Conservation (phyloP, 2,113 vertebrate species). For the Corydoras sp. region DNA sequence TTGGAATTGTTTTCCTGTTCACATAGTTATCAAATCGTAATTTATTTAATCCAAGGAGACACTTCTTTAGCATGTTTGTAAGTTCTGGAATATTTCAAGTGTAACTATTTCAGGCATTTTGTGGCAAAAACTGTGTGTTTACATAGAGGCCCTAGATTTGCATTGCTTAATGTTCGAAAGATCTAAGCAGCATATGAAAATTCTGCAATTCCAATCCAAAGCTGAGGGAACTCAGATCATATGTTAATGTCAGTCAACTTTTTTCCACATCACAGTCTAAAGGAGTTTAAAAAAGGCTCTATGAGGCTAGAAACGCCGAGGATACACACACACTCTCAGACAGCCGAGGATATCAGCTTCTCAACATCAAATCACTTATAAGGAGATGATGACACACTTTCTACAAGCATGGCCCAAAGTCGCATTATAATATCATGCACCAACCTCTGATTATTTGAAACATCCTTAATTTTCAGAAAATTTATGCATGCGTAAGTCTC, state of each 20-base stretch:
- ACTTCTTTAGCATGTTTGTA: background rate
- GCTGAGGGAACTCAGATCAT: background rate
- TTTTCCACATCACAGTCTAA: constrained; percentile 20
- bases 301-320: constrained; percentile 6
- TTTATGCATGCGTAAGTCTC: constrained; percentile 19
- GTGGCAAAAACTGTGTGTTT: background rate
- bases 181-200: constrained; percentile 17
- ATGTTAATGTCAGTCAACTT: constrained; percentile 27
- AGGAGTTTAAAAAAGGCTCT: constrained; percentile 11
- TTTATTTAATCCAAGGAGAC: too few relatives aligned
- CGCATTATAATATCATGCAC: constrained; percentile 28
- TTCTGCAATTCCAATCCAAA: constrained; percentile 13
- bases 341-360: constrained; percentile 9
- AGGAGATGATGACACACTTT: constrained; percentile 34
- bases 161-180: constrained; percentile 30
- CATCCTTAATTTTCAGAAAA: constrained; percentile 36
- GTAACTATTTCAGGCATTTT: background rate
- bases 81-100: background rate
- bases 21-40: too few relatives aligned
- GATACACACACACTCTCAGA: constrained; percentile 26
- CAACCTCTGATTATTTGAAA: constrained; percentile 41
- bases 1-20: too few relatives aligned
- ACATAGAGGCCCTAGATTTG: constrained; percentile 19
- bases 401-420: constrained; percentile 34
- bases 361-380: constrained; percentile 32